Evolutionary conservation across 2,888 invertebrate species (phyloP).

Genomic region (Oscheius sp.): DNA sequence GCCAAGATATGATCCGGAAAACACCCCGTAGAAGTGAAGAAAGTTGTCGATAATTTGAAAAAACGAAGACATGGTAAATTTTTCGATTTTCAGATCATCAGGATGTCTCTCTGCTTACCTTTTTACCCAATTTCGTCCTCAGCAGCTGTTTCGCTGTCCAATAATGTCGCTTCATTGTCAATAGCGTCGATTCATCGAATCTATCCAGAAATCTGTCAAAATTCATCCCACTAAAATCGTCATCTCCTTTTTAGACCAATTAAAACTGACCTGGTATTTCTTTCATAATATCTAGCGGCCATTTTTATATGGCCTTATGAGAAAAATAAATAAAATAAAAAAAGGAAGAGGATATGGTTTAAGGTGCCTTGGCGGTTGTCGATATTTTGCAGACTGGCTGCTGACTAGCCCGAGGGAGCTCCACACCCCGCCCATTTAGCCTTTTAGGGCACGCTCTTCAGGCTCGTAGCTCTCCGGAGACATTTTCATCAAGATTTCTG

Average conservation of each 20-base stretch:
- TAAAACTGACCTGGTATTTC: constrained; percentile 48
- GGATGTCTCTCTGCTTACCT: too few species aligned
- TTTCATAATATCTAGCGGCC: constrained; percentile 56
- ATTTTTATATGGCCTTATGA: constrained; percentile 40
- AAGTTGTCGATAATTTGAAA: too few species aligned
- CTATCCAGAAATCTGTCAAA: constrained; percentile 66
- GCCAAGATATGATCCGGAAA: too few species aligned
- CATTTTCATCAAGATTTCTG: too few species aligned
- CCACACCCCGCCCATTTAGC: constrained; percentile 19
- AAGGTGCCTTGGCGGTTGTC: constrained; percentile 17
- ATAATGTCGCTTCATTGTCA: constrained; percentile 87
- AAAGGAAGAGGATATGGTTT: constrained; percentile 32
- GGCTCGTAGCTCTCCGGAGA: too few species aligned
- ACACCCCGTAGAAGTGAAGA: too few species aligned
- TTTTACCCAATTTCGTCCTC: constrained; percentile 65
- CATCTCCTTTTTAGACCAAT: background rate
- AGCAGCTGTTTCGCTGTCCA: constrained; percentile 95
- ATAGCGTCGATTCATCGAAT: constrained; percentile 63
- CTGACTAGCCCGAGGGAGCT: constrained; percentile 1
- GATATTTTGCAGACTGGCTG: constrained; percentile 26
- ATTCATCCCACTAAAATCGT: constrained; percentile 65
- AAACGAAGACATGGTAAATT: too few species aligned
- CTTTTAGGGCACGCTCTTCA: constrained; percentile 15
- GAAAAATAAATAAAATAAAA: constrained; percentile 13
- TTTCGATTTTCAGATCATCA: too few species aligned